Percentiles rank a stretch among this genome's conserved stretches.
These are phyloP conservation scores for Latheticus oryzae DNA, from an alignment of 2,888 invertebrate species.

Conservation along the genomic window DNA sequence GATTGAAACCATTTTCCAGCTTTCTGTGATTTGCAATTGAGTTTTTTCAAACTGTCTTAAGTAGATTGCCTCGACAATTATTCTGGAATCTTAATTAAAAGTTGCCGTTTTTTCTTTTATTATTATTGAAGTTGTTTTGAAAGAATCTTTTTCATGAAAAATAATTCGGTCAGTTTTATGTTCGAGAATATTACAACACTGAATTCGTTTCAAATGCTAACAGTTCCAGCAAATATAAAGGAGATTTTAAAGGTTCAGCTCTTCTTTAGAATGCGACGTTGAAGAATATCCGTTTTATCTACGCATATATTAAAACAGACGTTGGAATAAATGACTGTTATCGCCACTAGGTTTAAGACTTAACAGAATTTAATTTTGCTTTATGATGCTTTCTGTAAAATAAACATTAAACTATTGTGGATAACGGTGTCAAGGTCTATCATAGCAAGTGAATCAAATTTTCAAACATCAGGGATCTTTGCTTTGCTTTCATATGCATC, in stretches of 20 bases:
- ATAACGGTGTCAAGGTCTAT: constrained; percentile 31
- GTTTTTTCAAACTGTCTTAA: not conserved
- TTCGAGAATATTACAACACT: too few relatives aligned
- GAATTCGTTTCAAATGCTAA: too few relatives aligned
- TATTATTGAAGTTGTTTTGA: too few relatives aligned
- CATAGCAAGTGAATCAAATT: constrained; percentile 34
- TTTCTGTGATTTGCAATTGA: not conserved
- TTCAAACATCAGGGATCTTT: constrained; percentile 15
- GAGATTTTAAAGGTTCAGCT: too few relatives aligned
- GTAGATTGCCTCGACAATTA: constrained; percentile 4
- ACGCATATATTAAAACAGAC: constrained; percentile 3
- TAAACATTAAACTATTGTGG: too few relatives aligned
- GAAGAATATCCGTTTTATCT: constrained; percentile 1
- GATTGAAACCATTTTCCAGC: not conserved
- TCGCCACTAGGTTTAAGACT: not conserved
- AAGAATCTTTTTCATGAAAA: too few relatives aligned
- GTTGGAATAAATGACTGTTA: constrained; percentile 10
- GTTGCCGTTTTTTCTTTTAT: constrained; percentile 5
- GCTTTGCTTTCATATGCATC: constrained; percentile 19
- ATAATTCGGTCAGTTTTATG: too few relatives aligned
- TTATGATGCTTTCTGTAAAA: not conserved
- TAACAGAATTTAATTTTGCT: constrained; percentile 8
- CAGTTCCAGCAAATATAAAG: too few relatives aligned
- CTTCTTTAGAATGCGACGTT: not conserved
- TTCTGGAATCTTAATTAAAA: constrained; percentile 5